phyloP scores from a whole-genome alignment of 1,140 invertebrate species.

The Sycophaga agraensis region DNA sequence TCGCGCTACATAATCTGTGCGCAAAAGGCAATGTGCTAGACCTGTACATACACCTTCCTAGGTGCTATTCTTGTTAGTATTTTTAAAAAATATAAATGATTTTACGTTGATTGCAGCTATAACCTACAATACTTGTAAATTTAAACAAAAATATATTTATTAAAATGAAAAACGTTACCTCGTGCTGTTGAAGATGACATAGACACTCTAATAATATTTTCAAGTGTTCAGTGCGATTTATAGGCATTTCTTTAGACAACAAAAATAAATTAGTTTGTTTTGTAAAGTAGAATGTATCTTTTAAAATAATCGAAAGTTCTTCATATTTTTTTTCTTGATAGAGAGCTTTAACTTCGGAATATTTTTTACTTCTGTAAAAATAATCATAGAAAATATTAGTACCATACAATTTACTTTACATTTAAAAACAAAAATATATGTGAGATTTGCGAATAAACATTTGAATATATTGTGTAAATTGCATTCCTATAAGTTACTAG shows the following conservation, averaged over 20 bases:
- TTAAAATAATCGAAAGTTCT: constrained; percentile 67
- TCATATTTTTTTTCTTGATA: constrained; percentile 65
- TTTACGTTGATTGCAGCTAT: too few species aligned
- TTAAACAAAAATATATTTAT: not conserved
- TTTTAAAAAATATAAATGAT: too few species aligned
- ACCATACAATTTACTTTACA: constrained; percentile 3
- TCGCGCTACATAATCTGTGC: too few species aligned
- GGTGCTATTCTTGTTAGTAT: too few species aligned
- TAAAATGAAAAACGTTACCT: constrained; percentile 36
- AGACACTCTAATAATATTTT: constrained; percentile 72
- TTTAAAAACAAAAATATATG: constrained; percentile 32
- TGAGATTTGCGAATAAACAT: too few species aligned
- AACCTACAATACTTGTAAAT: too few species aligned
- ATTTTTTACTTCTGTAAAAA: constrained; percentile 57
- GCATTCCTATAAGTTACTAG: too few species aligned
- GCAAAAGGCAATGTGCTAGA: too few species aligned
- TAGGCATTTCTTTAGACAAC: constrained; percentile 42
- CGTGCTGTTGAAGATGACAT: constrained; percentile 61
- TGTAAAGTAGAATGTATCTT: constrained; percentile 63
- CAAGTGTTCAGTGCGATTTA: constrained; percentile 62
- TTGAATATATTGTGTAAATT: too few species aligned
- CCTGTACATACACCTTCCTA: too few species aligned
- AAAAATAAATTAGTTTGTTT: constrained; percentile 45
- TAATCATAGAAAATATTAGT: constrained; percentile 3
- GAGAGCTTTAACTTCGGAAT: constrained; percentile 61